Conservation (phyloP, 2,797 vertebrate species). For the Sebastes hubbsi region DNA sequence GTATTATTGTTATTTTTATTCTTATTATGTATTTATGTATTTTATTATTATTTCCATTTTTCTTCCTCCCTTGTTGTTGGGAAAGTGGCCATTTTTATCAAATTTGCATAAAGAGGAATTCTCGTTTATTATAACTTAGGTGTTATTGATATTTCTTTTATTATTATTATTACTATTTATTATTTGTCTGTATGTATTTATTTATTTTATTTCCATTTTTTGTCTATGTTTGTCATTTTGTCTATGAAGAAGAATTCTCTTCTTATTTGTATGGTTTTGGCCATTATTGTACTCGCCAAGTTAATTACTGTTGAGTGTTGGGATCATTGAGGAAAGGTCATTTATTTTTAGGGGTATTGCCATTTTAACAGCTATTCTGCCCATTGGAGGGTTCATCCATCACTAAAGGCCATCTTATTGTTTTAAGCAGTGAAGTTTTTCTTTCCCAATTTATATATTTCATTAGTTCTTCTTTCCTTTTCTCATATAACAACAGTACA, state of each 20-base stretch:
- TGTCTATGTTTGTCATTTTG: too few relatives aligned
- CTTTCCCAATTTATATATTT: constrained; percentile 29
- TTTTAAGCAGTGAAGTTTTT: background rate
- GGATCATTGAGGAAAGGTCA: background rate
- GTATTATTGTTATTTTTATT: too few relatives aligned
- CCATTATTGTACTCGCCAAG: background rate
- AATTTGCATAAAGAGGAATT: background rate
- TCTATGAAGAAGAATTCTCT: background rate
- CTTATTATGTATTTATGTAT: too few relatives aligned
- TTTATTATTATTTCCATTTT: too few relatives aligned
- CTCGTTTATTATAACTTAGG: background rate
- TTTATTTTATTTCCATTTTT: too few relatives aligned
- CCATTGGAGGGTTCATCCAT: background rate
- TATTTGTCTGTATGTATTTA: too few relatives aligned
- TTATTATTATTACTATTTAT: too few relatives aligned
- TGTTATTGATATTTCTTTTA: too few relatives aligned
- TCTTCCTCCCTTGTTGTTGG: too few relatives aligned
- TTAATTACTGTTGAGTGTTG: background rate
- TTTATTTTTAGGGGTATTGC: background rate
- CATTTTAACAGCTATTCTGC: background rate
- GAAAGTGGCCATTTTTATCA: too few relatives aligned
- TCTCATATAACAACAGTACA: background rate
- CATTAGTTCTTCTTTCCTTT: constrained; percentile 31
- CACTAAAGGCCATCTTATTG: background rate
- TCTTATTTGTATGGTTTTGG: background rate